Base-by-base conservation (phyloP, 2,888 invertebrate genomes). In the Xestia ashworthii region DNA sequence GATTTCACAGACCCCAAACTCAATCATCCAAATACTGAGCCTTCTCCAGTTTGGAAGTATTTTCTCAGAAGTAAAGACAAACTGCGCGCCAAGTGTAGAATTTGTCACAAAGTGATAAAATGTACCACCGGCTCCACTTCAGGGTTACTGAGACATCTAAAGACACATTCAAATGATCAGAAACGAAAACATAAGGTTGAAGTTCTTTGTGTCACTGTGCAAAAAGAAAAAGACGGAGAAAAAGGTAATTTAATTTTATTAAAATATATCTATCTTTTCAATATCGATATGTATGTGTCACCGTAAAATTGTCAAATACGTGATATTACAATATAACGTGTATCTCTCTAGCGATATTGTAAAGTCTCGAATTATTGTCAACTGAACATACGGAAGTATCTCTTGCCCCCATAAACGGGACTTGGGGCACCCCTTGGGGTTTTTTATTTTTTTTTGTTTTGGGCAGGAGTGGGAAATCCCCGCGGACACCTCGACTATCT, bases 51-150 rank as follows among this genome's bases (percentile, higher is more conserved):
- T 3, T 78, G 78, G 78, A 48, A 80, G 41, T 14, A 62, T 73
- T 81, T 71, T 67, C 72, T 70, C 0, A 55, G 72, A 62, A 81
- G 78, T 32, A 71, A 66, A 22, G 83, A 81, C 38, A 82, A 67
- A 66, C 25, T 8, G 0, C 53, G 38, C 1, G 81, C 81, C 5
- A 74, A 81, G 60, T 79, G 78, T 74, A 62, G 53, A 81, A 3
- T 80, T 25, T 78, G 78, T 46, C 12, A 4, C 25, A 73, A 73
- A 53, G 50, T 78, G 5, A n/a, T 80, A 5, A 80, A 78, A 80
- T 78, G 53, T 9, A 3, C 22, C 9, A 0, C 3, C 0, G 9
- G 50, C 0, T 53, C 53, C 22, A 53, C 53, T 53, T 53, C 53
- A 53, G 53, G 22, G 53, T 53, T 53, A 22, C 53, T 53, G 9